A percentile compares a stretch with the other conserved stretches of the same genome.
These are phyloP conservation scores for Prunella fulvescens DNA, from an alignment of 2,113 vertebrate genomes.

Conservation along the genomic window DNA sequence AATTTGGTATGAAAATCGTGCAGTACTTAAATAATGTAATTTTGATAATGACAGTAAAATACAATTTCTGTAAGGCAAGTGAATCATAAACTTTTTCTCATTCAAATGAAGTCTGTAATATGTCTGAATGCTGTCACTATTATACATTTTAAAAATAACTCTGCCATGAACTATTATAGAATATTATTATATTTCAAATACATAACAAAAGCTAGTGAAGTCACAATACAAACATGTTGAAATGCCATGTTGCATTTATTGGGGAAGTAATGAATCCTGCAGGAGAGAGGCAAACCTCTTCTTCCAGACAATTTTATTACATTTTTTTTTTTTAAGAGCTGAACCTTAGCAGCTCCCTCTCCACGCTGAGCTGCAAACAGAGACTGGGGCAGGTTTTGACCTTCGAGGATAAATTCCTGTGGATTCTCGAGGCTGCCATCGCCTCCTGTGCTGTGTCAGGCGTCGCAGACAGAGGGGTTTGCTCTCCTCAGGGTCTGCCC, in stretches of 20 bases:
- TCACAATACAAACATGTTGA: slow-evolving; percentile 61
- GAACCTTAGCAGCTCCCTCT: slow-evolving; percentile 34
- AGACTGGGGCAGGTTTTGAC: neutral
- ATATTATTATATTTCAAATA: slow-evolving; percentile 58
- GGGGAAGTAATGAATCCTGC: slow-evolving; percentile 50
- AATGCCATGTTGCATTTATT: slow-evolving; percentile 58
- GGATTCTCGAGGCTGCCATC: neutral
- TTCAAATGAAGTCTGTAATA: slow-evolving; percentile 60
- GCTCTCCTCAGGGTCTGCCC: neutral
- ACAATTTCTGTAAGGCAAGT: slow-evolving; percentile 44
- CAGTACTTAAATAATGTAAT: slow-evolving; percentile 68
- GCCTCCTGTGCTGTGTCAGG: fast-evolving
- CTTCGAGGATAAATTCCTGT: neutral
- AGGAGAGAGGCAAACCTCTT: slow-evolving; percentile 48
- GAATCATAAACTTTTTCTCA: slow-evolving; percentile 64
- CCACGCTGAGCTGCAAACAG: neutral
- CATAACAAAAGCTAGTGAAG: slow-evolving; percentile 35
- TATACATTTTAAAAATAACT: neutral
- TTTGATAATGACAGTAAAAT: slow-evolving; percentile 69
- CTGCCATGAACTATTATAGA: slow-evolving; percentile 14
- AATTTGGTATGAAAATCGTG: slow-evolving; percentile 57
- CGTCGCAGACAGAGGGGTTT: neutral
- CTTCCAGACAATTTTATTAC: slow-evolving; percentile 53
- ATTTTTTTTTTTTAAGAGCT: slow-evolving; percentile 29
- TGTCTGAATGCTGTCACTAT: slow-evolving; percentile 26